Evolutionary conservation across 2,797 vertebrate genomes (phyloP), one percentile per base, ranked within the genome.

Genomic region (Coregonus sp.): DNA sequence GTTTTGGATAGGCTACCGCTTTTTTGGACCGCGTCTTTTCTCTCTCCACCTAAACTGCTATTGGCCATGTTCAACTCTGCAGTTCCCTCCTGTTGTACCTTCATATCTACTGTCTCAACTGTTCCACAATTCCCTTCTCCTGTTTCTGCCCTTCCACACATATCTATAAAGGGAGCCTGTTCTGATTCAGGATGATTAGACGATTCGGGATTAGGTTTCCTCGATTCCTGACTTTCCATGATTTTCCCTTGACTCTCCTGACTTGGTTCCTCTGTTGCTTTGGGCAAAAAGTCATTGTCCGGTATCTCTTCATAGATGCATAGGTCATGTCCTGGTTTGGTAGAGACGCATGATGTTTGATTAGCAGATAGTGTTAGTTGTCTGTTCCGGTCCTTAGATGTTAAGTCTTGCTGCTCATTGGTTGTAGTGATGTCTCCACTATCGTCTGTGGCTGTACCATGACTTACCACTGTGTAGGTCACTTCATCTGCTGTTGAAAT

Each of bases 221-320:
- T 65, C 31, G 25, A 29, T 33, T 37, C 5, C n/a, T 68, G 77
- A 61, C 52, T 52, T 72, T 85, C 82, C 56, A 2, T 61, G 5
- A 66, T 75, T 71, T 80, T 29, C 20, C 54, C 1, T 50, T 35
- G 77, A 18, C 4, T 61, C 51, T 86, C 71, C 56, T 75, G 70
- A 68, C 33, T 70, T 25, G 40, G 70, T 66, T n/a, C 25, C 50
- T 82, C 80, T 40, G 2, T 50, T 15, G 12, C 15, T 69, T 83
- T 31, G 25, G 52, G 31, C 52, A 40, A 18, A 50, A 33, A 12
- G 4, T 51, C 75, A 59, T 72, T 65, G 40, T 78, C 66, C 25
- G 72, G 52, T 68, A 80, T 84, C 59, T 90, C 87, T 73, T 90
- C 87, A 75, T 83, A 73, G 75, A 84, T 81, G 67, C 78, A 65